Conservation (phyloP, 1,140 invertebrate genomes). For the Drosophila carrolli region DNA sequence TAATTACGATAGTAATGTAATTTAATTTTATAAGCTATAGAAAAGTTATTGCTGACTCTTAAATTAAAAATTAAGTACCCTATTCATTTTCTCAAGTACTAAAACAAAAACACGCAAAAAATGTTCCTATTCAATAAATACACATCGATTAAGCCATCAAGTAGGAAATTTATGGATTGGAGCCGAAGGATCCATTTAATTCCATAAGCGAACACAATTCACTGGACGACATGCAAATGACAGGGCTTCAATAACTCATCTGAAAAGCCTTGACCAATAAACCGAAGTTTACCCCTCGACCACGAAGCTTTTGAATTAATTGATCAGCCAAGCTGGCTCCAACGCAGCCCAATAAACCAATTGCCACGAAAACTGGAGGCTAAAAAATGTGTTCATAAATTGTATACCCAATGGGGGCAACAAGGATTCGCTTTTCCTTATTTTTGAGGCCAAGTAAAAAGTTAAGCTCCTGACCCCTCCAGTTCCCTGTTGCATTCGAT, state of each 20-base stretch:
- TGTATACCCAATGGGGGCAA: constrained; percentile 13
- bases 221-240: constrained; percentile 62
- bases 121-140: constrained; percentile 37
- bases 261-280: constrained; percentile 42
- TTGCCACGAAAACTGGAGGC: constrained; percentile 18
- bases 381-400: constrained; percentile 53
- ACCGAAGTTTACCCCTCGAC: constrained; percentile 2
- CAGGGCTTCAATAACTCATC: constrained; percentile 48
- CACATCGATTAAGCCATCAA: constrained; percentile 22
- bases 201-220: constrained; percentile 48
- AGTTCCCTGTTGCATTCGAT: constrained; percentile 52
- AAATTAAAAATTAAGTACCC: no score
- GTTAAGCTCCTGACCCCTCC: background rate
- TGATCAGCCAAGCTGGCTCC: constrained; percentile 46
- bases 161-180: constrained; percentile 38
- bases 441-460: constrained; percentile 10
- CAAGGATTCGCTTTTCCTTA: constrained; percentile 14
- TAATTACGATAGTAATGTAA: no score
- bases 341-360: constrained; percentile 58
- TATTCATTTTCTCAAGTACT: background rate
- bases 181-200: constrained; percentile 48
- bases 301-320: constrained; percentile 65
- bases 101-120: constrained; percentile 8
- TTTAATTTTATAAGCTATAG: no score
- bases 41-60: no score